These are phyloP conservation scores for Phycodurus eques DNA, from an alignment of 2,113 vertebrate genomes.

Conservation along the genomic window DNA sequence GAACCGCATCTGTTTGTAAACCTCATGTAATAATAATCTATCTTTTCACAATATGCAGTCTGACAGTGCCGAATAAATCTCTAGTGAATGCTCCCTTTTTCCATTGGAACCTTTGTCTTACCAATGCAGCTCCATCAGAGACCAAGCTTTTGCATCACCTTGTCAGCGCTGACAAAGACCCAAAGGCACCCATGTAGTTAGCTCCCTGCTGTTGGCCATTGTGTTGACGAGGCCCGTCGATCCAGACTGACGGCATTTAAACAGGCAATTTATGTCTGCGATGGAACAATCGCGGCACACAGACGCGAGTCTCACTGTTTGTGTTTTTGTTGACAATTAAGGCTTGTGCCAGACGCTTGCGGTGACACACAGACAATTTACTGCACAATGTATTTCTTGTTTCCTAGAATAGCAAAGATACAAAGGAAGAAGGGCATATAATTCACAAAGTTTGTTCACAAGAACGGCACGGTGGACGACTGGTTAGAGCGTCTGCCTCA, in stretches of 20 bases:
- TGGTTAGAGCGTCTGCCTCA: too few species aligned
- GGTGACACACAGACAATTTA: not conserved
- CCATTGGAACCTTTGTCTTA: conserved; percentile 24
- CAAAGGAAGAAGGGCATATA: not conserved
- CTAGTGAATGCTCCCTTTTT: conserved; percentile 44
- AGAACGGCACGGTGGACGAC: not conserved
- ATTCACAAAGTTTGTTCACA: not conserved
- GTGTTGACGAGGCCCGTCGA: conserved; percentile 14
- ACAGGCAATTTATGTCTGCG: conserved; percentile 22
- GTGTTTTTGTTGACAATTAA: conserved; percentile 12
- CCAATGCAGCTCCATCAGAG: conserved; percentile 29
- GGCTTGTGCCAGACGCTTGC: conserved; percentile 2
- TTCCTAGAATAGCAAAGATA: not conserved
- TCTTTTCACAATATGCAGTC: conserved; percentile 35
- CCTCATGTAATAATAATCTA: conserved; percentile 39
- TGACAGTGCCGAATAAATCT: conserved; percentile 41
- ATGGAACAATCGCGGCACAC: conserved; percentile 18
- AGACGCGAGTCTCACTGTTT: conserved; percentile 15
- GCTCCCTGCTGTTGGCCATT: conserved; percentile 27
- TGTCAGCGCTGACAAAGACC: conserved; percentile 38
- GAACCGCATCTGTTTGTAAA: conserved; percentile 28
- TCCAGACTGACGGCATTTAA: conserved; percentile 26
- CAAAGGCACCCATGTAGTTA: conserved; percentile 32
- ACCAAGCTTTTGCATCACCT: conserved; percentile 28
- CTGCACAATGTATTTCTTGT: not conserved